Evolutionary conservation across 2,113 vertebrate species (phyloP).

Genomic region (Hassar affinis): DNA sequence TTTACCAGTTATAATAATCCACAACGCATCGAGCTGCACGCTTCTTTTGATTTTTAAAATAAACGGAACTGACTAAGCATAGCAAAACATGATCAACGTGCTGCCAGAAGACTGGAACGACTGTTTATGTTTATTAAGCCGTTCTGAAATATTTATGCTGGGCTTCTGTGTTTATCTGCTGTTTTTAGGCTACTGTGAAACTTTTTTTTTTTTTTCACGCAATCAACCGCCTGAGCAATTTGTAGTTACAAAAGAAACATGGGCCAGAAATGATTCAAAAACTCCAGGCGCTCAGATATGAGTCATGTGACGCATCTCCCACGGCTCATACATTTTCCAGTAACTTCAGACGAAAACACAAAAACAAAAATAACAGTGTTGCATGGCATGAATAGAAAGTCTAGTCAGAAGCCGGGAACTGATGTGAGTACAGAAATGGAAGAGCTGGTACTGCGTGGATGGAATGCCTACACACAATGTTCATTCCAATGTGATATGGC

Average conservation of each 20-base stretch:
- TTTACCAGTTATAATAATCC: not conserved
- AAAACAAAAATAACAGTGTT: slow-evolving; percentile 16
- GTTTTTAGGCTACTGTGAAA: slow-evolving; percentile 7
- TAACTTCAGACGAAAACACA: slow-evolving; percentile 11
- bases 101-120: not conserved
- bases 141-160: not conserved
- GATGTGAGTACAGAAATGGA: not conserved
- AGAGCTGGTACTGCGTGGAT: not conserved
- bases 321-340: slow-evolving; percentile 17
- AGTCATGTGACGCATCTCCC: slow-evolving; percentile 16
- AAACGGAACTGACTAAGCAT: not conserved
- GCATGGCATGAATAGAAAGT: not conserved
- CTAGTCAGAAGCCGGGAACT: not conserved
- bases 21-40: not conserved
- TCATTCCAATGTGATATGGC: not conserved
- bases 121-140: not conserved
- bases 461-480: not conserved
- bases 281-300: slow-evolving; percentile 11
- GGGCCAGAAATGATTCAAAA: slow-evolving; percentile 11
- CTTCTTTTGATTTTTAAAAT: not conserved
- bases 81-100: not conserved
- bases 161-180: slow-evolving; percentile 1
- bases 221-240: slow-evolving; percentile 16
- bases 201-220: not conserved
- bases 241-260: not conserved